Evolutionary conservation across 2,888 invertebrate species (phyloP), one percentile per base, ranked within the genome.

Genomic region (Temnothorax rugatulus): DNA sequence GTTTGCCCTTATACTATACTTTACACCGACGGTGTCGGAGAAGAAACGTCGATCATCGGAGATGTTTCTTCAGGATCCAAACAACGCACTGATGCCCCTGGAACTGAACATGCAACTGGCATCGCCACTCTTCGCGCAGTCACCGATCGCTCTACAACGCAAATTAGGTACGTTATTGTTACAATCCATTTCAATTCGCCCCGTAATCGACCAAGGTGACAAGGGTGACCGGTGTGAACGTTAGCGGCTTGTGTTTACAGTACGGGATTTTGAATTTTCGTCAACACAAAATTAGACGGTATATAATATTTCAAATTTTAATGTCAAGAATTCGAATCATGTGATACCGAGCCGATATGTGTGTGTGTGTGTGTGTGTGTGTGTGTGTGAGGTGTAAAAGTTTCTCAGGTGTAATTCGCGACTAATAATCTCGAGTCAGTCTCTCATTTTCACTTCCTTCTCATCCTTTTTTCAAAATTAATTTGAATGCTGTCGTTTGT

Each of bases 111-210:
- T 21, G 57, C 92, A 91, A 84, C 71, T 91, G 47, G 38, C 90
- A 91, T 5, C 61, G 25, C 90, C 92, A 88, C 74, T 92, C 1
- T 89, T 91, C 59, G 87, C 88, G 38, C 91, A 91, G 5, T 88
- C 64, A 21, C 5, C 90, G 47, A 88, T 92, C 68, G 88, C 89
- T 7, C 88, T 90, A 7, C 87, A 77, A 1, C 77, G 85, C 2
- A 52, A 71, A 44, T 38, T 82, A 85, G 89, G 89, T 89, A 61
- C 0, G 64, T 52, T 25, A 66, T n/a, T 52, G 13, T 68, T 69
- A 11, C 1, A 9, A 13, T 4, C 5, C 5, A 34, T 29, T 44
- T 44, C 1, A n/a, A 13, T 29, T 9, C 1, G 18, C 9, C 5
- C 25, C 25, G 13, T 29, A 15, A n/a, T 18, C 50, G 5, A n/a